Evolutionary conservation across 2,113 vertebrate species (phyloP).

Genomic region (Pionites leucogaster): DNA sequence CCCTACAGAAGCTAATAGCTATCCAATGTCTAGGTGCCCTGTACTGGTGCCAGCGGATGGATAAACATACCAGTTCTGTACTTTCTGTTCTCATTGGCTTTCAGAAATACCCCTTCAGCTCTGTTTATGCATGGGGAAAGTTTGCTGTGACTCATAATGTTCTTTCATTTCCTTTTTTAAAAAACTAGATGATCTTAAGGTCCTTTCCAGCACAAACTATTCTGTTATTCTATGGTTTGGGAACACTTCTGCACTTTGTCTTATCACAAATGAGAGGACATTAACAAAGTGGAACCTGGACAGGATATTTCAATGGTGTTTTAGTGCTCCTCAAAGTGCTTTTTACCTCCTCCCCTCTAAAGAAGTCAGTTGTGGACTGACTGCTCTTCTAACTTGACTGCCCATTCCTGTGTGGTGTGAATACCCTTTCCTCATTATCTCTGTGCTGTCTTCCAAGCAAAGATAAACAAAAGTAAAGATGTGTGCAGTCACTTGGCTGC

Average conservation of each 20-base stretch:
- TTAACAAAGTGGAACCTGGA: not conserved
- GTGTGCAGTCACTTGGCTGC: not conserved
- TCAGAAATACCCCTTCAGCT: not conserved
- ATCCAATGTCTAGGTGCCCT: not conserved
- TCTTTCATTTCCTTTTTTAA: not conserved
- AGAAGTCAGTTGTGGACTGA: not conserved
- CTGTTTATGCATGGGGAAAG: not conserved
- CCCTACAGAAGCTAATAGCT: not conserved
- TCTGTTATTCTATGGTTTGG: not conserved
- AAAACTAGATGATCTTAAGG: not conserved
- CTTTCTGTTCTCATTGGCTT: not conserved
- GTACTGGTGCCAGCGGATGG: fast-evolving
- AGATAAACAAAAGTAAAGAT: not conserved
- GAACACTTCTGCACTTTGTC: not conserved
- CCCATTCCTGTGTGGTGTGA: not conserved
- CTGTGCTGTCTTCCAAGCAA: not conserved
- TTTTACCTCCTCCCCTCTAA: not conserved
- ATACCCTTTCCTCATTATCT: not conserved
- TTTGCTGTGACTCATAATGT: not conserved
- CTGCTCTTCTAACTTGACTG: not conserved
- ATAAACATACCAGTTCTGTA: not conserved
- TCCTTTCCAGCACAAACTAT: not conserved
- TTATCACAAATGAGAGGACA: not conserved
- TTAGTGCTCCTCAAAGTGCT: not conserved
- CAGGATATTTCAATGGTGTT: not conserved